Evolutionary conservation across 2,797 vertebrate species (phyloP).

Genomic region (Arnoldichthys spilopterus): DNA sequence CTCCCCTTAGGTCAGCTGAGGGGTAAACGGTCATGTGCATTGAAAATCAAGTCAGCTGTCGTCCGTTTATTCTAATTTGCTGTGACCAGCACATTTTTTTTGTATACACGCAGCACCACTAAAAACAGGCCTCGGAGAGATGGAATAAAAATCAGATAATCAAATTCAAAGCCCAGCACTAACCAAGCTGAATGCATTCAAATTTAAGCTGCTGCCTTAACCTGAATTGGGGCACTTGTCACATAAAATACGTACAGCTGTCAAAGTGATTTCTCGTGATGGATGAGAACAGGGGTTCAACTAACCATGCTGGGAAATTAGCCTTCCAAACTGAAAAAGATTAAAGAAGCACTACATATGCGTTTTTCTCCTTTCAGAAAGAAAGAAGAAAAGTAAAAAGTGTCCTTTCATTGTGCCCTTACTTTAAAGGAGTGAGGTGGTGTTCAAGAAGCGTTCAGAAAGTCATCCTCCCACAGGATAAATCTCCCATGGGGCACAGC

Average conservation of each 20-base stretch:
- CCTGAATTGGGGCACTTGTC: conserved; percentile 41
- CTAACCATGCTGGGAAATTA: conserved; percentile 44
- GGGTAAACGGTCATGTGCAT: conserved; percentile 76
- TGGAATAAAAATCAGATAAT: conserved; percentile 36
- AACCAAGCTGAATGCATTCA: conserved; percentile 38
- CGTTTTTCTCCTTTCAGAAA: conserved; percentile 1
- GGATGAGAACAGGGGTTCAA: conserved; percentile 41
- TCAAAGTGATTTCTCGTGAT: conserved; percentile 38
- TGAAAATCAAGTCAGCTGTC: conserved; percentile 66
- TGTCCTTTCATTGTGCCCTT: conserved; percentile 3
- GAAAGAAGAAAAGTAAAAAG: neutral
- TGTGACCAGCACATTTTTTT: conserved; percentile 5
- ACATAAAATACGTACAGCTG: conserved; percentile 40
- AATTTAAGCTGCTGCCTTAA: conserved; percentile 38
- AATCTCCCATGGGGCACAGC: conserved; percentile 15
- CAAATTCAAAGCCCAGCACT: conserved; percentile 30
- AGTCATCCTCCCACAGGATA: conserved; percentile 10
- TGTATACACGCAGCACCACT: conserved; percentile 25
- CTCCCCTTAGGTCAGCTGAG: conserved; percentile 69
- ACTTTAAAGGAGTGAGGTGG: neutral
- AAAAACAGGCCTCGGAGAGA: conserved; percentile 21
- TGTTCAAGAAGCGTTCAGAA: conserved; percentile 19
- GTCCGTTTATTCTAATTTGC: conserved; percentile 71
- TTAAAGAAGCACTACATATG: conserved; percentile 28
- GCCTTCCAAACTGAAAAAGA: conserved; percentile 37